Evolutionary conservation across 35 echinoderm and acorn worm species (phyloP).

Genomic region (Hemicentrotus pulcherrimus): DNA sequence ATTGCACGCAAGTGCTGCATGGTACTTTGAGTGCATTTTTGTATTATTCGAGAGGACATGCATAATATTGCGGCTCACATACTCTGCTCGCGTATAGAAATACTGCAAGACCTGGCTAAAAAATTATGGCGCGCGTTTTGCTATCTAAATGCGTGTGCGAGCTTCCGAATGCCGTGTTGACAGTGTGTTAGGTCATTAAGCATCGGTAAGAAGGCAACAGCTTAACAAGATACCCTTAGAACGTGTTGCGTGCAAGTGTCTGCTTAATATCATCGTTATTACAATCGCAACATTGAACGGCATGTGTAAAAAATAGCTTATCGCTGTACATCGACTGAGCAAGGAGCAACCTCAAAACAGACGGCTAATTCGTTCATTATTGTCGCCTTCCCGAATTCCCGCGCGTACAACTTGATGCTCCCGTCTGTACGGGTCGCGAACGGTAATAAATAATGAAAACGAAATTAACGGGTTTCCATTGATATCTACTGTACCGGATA

Average conservation of each 20-base stretch:
- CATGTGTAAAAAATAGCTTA: background rate
- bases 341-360: background rate
- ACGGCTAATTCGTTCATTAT: slow-evolving; percentile 12
- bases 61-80: background rate
- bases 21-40: background rate
- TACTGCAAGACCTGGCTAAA: background rate
- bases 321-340: background rate
- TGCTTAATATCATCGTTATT: background rate
- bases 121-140: background rate
- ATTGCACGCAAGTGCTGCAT: background rate
- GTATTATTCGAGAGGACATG: background rate
- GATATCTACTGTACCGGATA: slow-evolving; percentile 8
- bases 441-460: slow-evolving; percentile 19
- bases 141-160: slow-evolving; percentile 16
- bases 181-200: background rate
- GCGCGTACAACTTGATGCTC: slow-evolving; percentile 8
- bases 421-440: background rate
- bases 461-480: background rate
- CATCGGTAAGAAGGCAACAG: background rate
- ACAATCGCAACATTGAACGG: background rate
- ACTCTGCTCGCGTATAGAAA: background rate
- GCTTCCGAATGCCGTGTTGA: background rate
- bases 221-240: background rate
- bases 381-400: background rate
- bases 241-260: slow-evolving; percentile 1